These are phyloP conservation scores for Podocnemis expansa DNA, from an alignment of 2,113 vertebrate genomes.

Conservation along the genomic window DNA sequence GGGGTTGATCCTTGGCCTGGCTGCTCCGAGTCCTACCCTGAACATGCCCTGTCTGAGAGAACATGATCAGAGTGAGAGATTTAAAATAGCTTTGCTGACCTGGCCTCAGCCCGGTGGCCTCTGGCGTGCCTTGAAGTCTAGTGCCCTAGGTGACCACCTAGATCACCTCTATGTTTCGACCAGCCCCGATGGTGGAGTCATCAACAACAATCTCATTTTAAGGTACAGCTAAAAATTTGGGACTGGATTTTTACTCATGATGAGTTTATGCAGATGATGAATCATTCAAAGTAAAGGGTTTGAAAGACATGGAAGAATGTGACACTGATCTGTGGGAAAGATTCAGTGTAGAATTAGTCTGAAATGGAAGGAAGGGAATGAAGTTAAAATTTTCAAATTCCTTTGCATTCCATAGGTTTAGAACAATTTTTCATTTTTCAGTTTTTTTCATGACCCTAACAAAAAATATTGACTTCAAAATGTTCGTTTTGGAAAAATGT, in stretches of 20 bases:
- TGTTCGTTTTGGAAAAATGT: not conserved
- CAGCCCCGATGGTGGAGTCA: not conserved
- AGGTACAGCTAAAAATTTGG: not conserved
- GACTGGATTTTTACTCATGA: not conserved
- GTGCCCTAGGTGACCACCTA: no score
- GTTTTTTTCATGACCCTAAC: not conserved
- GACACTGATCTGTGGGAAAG: not conserved
- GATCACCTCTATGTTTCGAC: no score
- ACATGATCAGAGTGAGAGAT: no score
- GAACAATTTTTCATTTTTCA: not conserved
- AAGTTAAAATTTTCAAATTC: not conserved
- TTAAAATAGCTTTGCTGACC: no score
- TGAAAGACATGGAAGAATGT: not conserved
- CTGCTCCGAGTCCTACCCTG: no score
- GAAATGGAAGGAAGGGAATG: not conserved
- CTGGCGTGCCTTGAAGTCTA: no score
- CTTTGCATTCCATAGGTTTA: not conserved
- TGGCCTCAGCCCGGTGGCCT: no score
- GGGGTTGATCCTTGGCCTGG: no score
- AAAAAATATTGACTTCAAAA: not conserved
- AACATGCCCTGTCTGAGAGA: no score
- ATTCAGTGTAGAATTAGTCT: not conserved
- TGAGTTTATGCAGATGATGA: not conserved
- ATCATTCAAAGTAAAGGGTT: not conserved
- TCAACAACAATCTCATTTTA: not conserved